Base-by-base conservation (phyloP, 2,113 vertebrate species). In the Garra rufa region DNA sequence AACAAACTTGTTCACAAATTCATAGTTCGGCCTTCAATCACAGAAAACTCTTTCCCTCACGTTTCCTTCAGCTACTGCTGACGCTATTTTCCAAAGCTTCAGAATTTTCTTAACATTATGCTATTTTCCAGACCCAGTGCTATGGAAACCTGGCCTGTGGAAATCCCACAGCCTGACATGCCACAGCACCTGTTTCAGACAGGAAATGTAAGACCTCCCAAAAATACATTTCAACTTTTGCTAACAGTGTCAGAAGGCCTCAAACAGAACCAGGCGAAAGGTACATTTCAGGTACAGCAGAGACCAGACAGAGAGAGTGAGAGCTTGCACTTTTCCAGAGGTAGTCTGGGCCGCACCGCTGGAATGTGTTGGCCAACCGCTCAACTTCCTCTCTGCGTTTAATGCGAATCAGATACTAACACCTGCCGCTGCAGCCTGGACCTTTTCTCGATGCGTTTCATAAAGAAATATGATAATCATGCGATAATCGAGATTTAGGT, bases 181-280 rank as follows among this genome's bases (percentile, higher is more conserved):
- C 86, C 55, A 78, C 50, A 9, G 61, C 65, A 67, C 73, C 81
- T 75, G 74, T 46, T 70, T 86, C 70, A 87, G 77, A 76, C 71
- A 59, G 75, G 83, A 84, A 87, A 84, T 52, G 38, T 52, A 44
- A 81, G 88, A 69, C 13, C 84, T 90, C 87, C 87, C 63, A 83
- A 92, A 94, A 94, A 92, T 93, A 94, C 92, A 94, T 90, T 90
- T 91, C 87, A 90, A 91, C 91, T 92, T 89, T 92, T 88, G 90
- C 89, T 91, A 92, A 87, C 82, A 85, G 87, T 85, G 85, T 87
- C 87, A 91, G 91, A 92, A 74, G 85, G 90, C 87, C 84, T 86
- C 78, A 92, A 94, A 92, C 88, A 91, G 91, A 87, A 88, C 88
- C 84, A n/a, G 71, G 84, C 91, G 93, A 94, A 94, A 94, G 94